phyloP scores from a whole-genome alignment of 2,113 vertebrate species.

The Gorsachius goisagi region DNA sequence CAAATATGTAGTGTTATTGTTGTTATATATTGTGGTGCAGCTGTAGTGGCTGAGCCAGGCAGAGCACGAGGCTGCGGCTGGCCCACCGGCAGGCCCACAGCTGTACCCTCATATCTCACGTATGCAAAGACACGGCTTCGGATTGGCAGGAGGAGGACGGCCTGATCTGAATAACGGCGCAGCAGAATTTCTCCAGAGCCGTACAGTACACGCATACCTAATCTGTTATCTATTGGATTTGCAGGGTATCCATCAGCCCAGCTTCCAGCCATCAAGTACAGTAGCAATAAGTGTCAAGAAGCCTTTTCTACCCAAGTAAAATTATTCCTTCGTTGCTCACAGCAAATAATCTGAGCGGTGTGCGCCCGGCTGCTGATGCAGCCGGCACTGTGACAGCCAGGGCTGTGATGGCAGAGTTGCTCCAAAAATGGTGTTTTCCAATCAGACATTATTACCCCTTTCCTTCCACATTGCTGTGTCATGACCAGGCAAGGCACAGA shows the following conservation, averaged over 20 bases:
- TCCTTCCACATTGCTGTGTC: not conserved
- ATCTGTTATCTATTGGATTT: constrained; percentile 27
- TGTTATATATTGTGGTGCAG: not conserved
- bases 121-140: not conserved
- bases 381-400: accelerated
- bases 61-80: not conserved
- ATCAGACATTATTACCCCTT: not conserved
- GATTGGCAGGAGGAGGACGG: not conserved
- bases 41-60: not conserved
- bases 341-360: accelerated
- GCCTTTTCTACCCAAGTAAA: not conserved
- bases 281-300: constrained; percentile 31
- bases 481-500: not conserved
- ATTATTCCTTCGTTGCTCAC: not conserved
- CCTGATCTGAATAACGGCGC: not conserved
- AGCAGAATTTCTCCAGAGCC: not conserved
- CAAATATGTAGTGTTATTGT: not conserved
- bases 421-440: not conserved
- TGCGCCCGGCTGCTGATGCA: accelerated
- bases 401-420: accelerated
- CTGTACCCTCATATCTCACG: not conserved
- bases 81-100: not conserved
- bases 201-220: not conserved
- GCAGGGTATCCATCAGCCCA: constrained; percentile 42
- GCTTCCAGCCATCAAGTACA: constrained; percentile 2